Conservation (phyloP, 2,888 invertebrate species). For the Dioctria linearis region DNA sequence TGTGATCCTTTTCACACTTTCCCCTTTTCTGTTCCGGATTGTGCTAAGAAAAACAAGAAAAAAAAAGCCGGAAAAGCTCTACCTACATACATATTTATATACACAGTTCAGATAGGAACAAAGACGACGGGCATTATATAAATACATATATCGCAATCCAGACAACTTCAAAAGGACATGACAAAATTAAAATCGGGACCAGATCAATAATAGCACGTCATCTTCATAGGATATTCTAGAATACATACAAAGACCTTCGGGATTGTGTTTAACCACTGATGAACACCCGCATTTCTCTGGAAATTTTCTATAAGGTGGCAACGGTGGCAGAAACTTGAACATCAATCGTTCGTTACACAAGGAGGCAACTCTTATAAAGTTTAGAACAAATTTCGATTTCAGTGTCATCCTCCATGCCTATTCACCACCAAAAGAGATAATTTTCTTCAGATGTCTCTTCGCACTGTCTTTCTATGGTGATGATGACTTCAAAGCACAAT, state of each 20-base stretch:
- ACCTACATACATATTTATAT: no score
- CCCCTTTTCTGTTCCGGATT: no score
- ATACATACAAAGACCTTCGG: not conserved
- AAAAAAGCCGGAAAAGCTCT: no score
- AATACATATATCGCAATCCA: no score
- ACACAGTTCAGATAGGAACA: no score
- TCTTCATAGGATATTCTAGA: conserved; percentile 7
- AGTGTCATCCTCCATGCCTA: not conserved
- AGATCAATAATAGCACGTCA: conserved; percentile 48
- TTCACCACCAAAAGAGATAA: not conserved
- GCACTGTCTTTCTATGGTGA: not conserved
- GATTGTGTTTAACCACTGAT: not conserved
- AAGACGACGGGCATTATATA: no score
- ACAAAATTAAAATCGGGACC: conserved; percentile 42
- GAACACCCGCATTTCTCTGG: not conserved
- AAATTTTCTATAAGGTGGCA: not conserved
- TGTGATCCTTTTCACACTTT: no score
- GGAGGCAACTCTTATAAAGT: not conserved
- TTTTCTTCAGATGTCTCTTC: not conserved
- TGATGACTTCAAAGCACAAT: no score
- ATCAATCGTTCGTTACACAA: not conserved
- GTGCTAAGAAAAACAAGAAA: no score
- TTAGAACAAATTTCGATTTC: not conserved
- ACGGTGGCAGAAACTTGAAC: no score
- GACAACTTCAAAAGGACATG: not conserved